Base-by-base conservation (phyloP, 2,888 invertebrate species). In the Tenthredo notha region DNA sequence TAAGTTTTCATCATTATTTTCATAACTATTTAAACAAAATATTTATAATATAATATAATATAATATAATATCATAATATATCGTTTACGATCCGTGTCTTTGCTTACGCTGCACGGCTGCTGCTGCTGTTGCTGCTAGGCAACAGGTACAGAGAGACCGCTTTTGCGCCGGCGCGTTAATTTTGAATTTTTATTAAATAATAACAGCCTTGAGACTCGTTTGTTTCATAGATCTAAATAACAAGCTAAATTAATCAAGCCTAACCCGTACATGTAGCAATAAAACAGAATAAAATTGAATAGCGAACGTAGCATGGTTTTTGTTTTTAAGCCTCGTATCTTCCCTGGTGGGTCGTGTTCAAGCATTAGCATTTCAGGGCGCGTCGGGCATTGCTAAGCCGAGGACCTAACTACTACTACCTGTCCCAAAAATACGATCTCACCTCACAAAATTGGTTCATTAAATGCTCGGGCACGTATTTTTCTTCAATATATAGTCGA, bases 111-210 rank as follows among this genome's bases (percentile, higher is more conserved):
- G n/a, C n/a, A n/a, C n/a, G n/a, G n/a, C n/a, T n/a, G 29, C 29
- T 33, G 83, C 82, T 75, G 40, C 77, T 65, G 61, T 43, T 12
- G 75, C 89, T 88, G 91, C 91, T 91, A 92, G 90, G 92, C 93
- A 92, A 93, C 93, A 92, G 92, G 92, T 92, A 89, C 85, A 85
- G 87, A n/a, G n/a, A n/a, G n/a, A n/a, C 86, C 85, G 89, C 80
- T 18, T 18, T 15, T 40, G 90, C 90, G 90, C 90, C 86, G 89
- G 90, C 92, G 90, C 78, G 82, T 85, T 86, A 80, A 65, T 84
- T 82, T 86, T 85, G 77, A 87, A 85, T 67, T 67, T 67, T 84
- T 37, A 43, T n/a, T 43, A 82, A 47, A 72, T 25, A 70, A 37
- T 15, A 72, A 37, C 58, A 78, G 12, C 43, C 18, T 40, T n/a